phyloP scores from a whole-genome alignment of 1,140 invertebrate species.

The Dreissena polymorpha region DNA sequence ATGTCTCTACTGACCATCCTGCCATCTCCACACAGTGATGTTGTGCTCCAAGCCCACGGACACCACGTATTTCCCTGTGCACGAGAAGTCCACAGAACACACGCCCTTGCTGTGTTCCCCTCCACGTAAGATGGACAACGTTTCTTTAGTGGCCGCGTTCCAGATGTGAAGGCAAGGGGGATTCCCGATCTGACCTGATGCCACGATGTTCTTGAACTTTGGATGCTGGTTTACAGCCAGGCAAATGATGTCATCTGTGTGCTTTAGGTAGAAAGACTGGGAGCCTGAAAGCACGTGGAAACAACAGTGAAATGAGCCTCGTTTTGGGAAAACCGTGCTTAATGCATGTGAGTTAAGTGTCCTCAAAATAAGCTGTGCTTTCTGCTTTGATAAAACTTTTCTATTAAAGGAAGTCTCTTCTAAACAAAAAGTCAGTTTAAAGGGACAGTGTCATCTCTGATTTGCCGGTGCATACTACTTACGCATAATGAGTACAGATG shows the following conservation, averaged over 20 bases:
- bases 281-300: conserved; percentile 63
- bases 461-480: too few species aligned
- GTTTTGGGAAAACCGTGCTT: not conserved
- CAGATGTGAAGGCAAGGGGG: conserved; percentile 77
- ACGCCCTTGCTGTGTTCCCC: conserved; percentile 76
- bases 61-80: conserved; percentile 78
- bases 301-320: not conserved
- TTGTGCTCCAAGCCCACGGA: conserved; percentile 77
- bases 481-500: too few species aligned
- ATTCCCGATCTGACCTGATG: conserved; percentile 79
- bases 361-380: not conserved
- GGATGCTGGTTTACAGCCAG: conserved; percentile 78
- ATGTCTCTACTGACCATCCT: conserved; percentile 71
- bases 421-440: too few species aligned
- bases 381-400: too few species aligned
- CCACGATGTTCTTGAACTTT: conserved; percentile 77
- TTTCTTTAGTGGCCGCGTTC: conserved; percentile 76
- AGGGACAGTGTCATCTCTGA: too few species aligned
- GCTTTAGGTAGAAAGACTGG: conserved; percentile 79
- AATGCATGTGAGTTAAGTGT: not conserved
- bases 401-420: too few species aligned
- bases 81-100: conserved; percentile 78
- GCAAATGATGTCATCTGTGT: conserved; percentile 80
- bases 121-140: conserved; percentile 76
- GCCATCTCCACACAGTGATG: conserved; percentile 79